Evolutionary conservation across 2,797 vertebrate species (phyloP).

Genomic region (Leucoraja ocellata): DNA sequence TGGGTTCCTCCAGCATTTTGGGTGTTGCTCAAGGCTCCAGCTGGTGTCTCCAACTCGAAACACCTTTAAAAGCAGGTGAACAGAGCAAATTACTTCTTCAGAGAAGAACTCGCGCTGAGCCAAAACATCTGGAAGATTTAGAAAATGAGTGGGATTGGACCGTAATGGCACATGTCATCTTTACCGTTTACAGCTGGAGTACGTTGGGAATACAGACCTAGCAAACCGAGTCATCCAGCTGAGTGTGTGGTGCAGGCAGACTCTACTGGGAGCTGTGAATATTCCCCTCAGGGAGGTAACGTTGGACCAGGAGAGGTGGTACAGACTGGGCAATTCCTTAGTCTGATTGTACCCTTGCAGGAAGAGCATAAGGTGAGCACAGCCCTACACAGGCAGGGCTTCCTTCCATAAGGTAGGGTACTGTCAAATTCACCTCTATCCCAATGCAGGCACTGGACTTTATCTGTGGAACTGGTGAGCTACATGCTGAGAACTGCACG

Average conservation of each 20-base stretch:
- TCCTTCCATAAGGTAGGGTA: too few relatives aligned
- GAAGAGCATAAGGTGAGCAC: neutral
- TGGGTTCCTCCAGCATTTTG: too few relatives aligned
- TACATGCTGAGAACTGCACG: too few relatives aligned
- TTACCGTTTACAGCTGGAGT: conserved; percentile 8
- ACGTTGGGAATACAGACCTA: conserved; percentile 45
- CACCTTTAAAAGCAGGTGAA: neutral
- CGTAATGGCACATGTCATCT: neutral
- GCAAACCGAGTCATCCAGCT: conserved; percentile 63
- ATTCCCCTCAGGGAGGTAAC: conserved; percentile 57
- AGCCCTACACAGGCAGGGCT: neutral
- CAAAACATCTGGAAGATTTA: neutral
- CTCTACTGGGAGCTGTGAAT: conserved; percentile 63
- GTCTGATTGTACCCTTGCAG: neutral
- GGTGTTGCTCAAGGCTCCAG: too few relatives aligned
- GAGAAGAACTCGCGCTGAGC: neutral
- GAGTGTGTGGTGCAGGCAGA: conserved; percentile 70
- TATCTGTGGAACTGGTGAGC: too few relatives aligned
- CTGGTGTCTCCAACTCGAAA: too few relatives aligned
- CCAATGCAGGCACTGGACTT: too few relatives aligned
- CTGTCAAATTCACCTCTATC: too few relatives aligned
- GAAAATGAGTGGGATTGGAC: neutral
- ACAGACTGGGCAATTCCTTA: conserved; percentile 58
- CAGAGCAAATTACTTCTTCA: neutral
- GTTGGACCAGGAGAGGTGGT: conserved; percentile 66